These are phyloP conservation scores for Nemoura dubitans DNA, from an alignment of 2,888 invertebrate species.

Conservation along the genomic window DNA sequence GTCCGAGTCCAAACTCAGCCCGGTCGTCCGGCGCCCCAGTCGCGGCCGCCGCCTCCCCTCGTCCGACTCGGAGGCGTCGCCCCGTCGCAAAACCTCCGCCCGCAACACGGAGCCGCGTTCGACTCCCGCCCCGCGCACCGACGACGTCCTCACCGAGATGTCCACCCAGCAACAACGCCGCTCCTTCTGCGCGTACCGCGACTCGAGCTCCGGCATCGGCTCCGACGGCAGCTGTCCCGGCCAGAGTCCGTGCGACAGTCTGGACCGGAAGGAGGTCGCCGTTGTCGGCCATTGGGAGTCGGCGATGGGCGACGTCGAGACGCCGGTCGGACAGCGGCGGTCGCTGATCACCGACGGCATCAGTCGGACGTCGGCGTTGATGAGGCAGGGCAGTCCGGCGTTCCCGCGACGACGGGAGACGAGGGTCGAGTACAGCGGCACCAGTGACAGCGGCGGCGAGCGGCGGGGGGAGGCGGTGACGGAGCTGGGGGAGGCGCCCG, in stretches of 20 bases:
- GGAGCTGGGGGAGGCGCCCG: slow-evolving; percentile 70
- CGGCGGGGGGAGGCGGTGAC: slow-evolving; percentile 24
- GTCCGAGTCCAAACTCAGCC: slow-evolving; percentile 45
- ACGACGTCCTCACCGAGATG: neutral
- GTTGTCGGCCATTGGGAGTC: neutral
- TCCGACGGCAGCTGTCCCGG: slow-evolving; percentile 31
- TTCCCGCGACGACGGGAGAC: neutral
- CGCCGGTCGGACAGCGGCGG: neutral
- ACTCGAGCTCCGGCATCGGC: slow-evolving; percentile 25
- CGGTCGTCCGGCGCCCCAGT: slow-evolving; percentile 26
- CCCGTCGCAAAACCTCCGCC: neutral
- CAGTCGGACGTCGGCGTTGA: neutral
- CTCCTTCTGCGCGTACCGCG: neutral
- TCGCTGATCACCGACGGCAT: slow-evolving; percentile 29
- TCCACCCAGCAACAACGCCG: slow-evolving; percentile 3
- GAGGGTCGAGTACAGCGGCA: slow-evolving; percentile 46
- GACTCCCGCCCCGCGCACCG: neutral
- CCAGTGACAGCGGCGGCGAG: slow-evolving; percentile 49
- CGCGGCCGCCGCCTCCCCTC: slow-evolving; percentile 26
- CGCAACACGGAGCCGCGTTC: neutral
- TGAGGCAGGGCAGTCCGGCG: slow-evolving; percentile 1
- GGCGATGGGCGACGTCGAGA: neutral
- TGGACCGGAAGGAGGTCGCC: neutral
- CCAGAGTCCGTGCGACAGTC: neutral
- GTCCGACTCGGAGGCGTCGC: neutral